These are phyloP conservation scores for Okapia johnstoni DNA, from an alignment of 2,113 vertebrate species.

Conservation along the genomic window DNA sequence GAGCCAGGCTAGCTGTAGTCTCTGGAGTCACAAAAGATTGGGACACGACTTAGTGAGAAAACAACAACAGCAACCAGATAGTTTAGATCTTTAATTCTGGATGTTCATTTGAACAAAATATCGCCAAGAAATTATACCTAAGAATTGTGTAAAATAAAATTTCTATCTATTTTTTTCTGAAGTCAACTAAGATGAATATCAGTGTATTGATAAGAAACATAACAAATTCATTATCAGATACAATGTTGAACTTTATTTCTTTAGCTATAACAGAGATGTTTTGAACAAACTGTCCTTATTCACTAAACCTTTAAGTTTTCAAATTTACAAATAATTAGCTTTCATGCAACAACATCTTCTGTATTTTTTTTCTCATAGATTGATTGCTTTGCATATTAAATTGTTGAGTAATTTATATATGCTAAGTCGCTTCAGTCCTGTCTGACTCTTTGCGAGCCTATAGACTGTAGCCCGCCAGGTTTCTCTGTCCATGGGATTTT, in stretches of 20 bases:
- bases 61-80: neutral
- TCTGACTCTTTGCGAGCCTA: accelerated
- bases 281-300: neutral
- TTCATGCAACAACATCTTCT: neutral
- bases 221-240: neutral
- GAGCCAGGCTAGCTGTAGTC: neutral
- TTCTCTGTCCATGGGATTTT: neutral
- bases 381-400: neutral
- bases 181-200: neutral
- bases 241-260: neutral
- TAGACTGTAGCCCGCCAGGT: neutral
- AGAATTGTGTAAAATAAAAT: neutral
- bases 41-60: neutral
- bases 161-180: neutral
- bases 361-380: neutral
- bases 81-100: neutral
- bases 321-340: neutral
- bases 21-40: neutral
- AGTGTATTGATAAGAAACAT: neutral
- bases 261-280: neutral
- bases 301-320: neutral
- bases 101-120: neutral
- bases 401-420: neutral
- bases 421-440: accelerated
- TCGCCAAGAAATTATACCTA: neutral